Evolutionary conservation across 1,140 invertebrate species (phyloP).

Genomic region (Araneus ventricosus): DNA sequence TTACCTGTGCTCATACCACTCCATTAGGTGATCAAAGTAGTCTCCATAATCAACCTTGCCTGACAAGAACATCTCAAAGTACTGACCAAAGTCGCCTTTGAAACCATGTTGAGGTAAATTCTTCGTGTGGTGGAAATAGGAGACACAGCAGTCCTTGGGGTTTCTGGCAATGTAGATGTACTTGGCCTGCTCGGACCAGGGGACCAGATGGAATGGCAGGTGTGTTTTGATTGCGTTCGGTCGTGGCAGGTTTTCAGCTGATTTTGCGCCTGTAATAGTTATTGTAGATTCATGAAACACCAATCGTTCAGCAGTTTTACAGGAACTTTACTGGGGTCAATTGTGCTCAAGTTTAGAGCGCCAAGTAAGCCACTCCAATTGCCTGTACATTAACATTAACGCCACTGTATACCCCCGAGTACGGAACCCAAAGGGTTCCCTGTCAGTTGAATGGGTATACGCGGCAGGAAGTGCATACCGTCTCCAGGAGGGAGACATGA

Average conservation of each 20-base stretch:
- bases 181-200: slow-evolving; percentile 71
- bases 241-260: slow-evolving; percentile 11
- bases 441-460: too few relatives aligned
- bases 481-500: too few relatives aligned
- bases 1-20: slow-evolving; percentile 78
- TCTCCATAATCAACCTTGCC: slow-evolving; percentile 80
- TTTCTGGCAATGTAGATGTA: slow-evolving; percentile 76
- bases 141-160: slow-evolving; percentile 88
- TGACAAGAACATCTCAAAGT: slow-evolving; percentile 79
- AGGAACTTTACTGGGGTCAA: too few relatives aligned
- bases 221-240: slow-evolving; percentile 69
- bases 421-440: too few relatives aligned
- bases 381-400: too few relatives aligned
- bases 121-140: slow-evolving; percentile 89
- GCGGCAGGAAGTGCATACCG: too few relatives aligned
- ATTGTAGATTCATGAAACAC: too few relatives aligned
- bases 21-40: slow-evolving; percentile 79
- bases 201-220: slow-evolving; percentile 72
- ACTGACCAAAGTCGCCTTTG: slow-evolving; percentile 78
- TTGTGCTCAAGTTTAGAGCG: too few relatives aligned
- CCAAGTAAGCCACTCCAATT: too few relatives aligned
- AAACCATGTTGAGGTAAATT: slow-evolving; percentile 80
- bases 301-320: too few relatives aligned
- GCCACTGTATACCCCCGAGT: too few relatives aligned
- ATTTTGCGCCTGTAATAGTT: slow-evolving; percentile 16